Evolutionary conservation across 2,888 invertebrate species (phyloP), one percentile per base, ranked within the genome.

Genomic region (Branchipolynoe longqiensis): DNA sequence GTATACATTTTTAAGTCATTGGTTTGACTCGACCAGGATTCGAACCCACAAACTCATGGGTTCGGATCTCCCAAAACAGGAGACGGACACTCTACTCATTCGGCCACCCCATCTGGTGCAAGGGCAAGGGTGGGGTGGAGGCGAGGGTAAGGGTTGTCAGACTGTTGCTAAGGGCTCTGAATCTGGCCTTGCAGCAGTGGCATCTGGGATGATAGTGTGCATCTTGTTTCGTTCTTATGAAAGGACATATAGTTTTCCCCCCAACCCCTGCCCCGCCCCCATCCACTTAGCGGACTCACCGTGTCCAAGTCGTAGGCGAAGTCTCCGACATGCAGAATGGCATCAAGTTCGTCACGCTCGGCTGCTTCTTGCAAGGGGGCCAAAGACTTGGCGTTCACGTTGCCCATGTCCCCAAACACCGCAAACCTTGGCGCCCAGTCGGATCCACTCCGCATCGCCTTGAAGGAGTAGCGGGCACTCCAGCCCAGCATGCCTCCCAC

Each of bases 381-480:
- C 84, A 99, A 94, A 0, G 98, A 97, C 90, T 97, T 96, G 0
- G 98, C 97, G 94, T 98, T 98, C 89, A 96, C 96, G 92, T 97
- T 97, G 41, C 99, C 99, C 96, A 99, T 96, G 93, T 99, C 99
- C 0, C 99, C 99, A 92, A 96, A 98, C 90, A 99, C 95, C 38
- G 97, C 98, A 62, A 98, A 94, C 6, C 84, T 28, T 0, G 98
- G 97, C 25, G 96, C 95, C 97, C 97, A 98, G 88, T 96, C 92
- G n/a, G 94, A 92, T 36, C 95, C 94, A 22, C 95, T 95, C 0
- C 94, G 93, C 0, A 96, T 96, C 0, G 97, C 97, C 90, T 94
- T 95, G 94, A 98, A 97, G 92, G 95, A 95, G 94, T 96, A 98
- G 90, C 95, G 89, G 54, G 96, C 95, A 0, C 98, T 98, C 98